These are phyloP conservation scores for Ophioninae sp. DNA, from an alignment of 2,888 invertebrate genomes.

Conservation along the genomic window DNA sequence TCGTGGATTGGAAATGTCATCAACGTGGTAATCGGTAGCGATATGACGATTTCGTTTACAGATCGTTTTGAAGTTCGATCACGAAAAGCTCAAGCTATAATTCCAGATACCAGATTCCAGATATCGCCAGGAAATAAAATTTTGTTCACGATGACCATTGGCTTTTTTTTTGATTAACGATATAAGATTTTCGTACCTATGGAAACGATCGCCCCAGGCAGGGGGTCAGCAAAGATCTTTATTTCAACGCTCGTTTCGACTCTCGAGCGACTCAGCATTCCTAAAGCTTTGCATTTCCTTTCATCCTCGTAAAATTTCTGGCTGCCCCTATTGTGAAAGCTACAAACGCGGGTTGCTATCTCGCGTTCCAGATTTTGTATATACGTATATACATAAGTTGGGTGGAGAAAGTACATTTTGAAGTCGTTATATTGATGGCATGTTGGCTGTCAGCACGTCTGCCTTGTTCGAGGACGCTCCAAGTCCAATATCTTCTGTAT, in stretches of 20 bases:
- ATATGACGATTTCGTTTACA: background rate
- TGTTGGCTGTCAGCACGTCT: background rate
- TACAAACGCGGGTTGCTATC: background rate
- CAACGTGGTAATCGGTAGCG: background rate
- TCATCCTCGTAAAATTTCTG: background rate
- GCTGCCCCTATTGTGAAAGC: background rate
- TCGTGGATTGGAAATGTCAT: background rate
- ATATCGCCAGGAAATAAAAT: background rate
- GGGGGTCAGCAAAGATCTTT: background rate
- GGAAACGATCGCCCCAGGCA: background rate
- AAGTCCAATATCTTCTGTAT: background rate
- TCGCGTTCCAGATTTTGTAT: background rate
- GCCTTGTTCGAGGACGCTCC: background rate
- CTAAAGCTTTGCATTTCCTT: slow-evolving; percentile 17
- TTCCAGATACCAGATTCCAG: background rate
- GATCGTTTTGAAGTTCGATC: background rate
- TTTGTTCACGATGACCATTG: background rate
- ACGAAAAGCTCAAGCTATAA: background rate
- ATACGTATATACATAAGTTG: background rate
- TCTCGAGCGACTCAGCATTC: background rate
- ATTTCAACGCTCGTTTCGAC: background rate
- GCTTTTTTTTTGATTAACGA: background rate
- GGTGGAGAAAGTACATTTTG: background rate
- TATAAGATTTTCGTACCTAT: background rate
- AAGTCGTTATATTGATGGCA: background rate